These are phyloP conservation scores for Dicyrtoma fusca DNA, from an alignment of 2,888 invertebrate species.

Conservation along the genomic window DNA sequence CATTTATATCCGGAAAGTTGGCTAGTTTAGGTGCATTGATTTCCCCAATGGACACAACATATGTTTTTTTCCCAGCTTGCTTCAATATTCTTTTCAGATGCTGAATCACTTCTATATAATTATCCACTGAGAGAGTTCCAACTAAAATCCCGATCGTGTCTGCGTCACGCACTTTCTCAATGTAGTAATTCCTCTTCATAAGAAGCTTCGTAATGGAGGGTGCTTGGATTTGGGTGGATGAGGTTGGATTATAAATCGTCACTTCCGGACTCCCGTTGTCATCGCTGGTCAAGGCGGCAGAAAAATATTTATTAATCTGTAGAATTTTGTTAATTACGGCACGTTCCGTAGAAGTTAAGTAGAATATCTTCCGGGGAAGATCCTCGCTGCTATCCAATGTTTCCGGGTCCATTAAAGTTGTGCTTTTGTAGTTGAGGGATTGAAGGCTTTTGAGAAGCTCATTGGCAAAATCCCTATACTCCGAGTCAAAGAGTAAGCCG, in stretches of 20 bases:
- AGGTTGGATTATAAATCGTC: slow-evolving; percentile 59
- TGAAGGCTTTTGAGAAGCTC: slow-evolving; percentile 15
- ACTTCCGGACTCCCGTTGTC: slow-evolving; percentile 61
- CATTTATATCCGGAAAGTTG: slow-evolving; percentile 92
- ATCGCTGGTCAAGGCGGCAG: slow-evolving; percentile 68
- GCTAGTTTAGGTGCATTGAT: slow-evolving; percentile 93
- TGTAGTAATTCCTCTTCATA: slow-evolving; percentile 77
- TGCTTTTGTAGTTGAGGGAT: too few relatives aligned
- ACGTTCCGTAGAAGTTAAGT: slow-evolving; percentile 35
- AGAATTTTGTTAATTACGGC: slow-evolving; percentile 31
- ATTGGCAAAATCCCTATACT: slow-evolving; percentile 58
- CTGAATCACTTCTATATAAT: slow-evolving; percentile 75
- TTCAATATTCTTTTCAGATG: slow-evolving; percentile 74
- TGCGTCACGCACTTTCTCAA: slow-evolving; percentile 92
- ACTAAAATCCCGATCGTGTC: slow-evolving; percentile 82
- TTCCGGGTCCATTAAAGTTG: neutral
- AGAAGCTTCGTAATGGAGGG: slow-evolving; percentile 66
- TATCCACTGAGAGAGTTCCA: slow-evolving; percentile 84
- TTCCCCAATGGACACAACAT: slow-evolving; percentile 91
- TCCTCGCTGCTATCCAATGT: neutral
- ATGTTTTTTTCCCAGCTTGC: slow-evolving; percentile 80
- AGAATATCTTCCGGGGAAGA: slow-evolving; percentile 31
- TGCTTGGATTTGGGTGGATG: slow-evolving; percentile 54
- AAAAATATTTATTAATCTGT: slow-evolving; percentile 65
- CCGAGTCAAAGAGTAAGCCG: slow-evolving; percentile 60